Evolutionary conservation across 1,140 invertebrate genomes (phyloP).

Genomic region (Pentalonia nigronervosa): DNA sequence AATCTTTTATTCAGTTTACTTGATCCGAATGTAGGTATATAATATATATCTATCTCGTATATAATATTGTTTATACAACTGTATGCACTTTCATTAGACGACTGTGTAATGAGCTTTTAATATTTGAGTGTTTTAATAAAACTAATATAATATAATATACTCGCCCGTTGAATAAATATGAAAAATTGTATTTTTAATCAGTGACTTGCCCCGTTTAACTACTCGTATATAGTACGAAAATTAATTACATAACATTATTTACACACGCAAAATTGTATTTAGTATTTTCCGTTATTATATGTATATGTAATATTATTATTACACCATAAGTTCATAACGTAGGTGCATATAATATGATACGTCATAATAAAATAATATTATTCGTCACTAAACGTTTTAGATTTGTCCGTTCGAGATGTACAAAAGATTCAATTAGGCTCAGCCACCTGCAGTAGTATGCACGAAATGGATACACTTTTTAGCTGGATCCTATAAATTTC

Average conservation of each 20-base stretch:
- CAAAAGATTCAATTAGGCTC: background rate
- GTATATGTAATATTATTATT: no score
- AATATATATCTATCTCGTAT: background rate
- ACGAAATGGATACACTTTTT: no score
- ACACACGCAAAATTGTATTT: background rate
- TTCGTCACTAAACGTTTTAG: background rate
- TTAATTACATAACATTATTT: background rate
- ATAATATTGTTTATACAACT: background rate
- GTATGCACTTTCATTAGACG: background rate
- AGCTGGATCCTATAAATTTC: no score
- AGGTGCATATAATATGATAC: no score
- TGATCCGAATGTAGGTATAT: background rate
- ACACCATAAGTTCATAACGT: no score
- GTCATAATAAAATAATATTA: background rate
- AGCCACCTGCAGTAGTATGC: no score
- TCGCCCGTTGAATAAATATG: background rate
- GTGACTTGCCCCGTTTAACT: background rate
- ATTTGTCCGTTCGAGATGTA: background rate
- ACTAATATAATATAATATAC: background rate
- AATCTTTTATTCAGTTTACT: conserved; percentile 9
- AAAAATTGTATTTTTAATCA: conserved; percentile 4
- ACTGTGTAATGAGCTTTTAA: background rate
- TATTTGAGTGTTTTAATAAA: background rate
- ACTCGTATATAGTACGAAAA: background rate
- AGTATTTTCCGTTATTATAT: background rate